Conservation (phyloP, 2,113 vertebrate genomes). For the Cryptotis parvus region DNA sequence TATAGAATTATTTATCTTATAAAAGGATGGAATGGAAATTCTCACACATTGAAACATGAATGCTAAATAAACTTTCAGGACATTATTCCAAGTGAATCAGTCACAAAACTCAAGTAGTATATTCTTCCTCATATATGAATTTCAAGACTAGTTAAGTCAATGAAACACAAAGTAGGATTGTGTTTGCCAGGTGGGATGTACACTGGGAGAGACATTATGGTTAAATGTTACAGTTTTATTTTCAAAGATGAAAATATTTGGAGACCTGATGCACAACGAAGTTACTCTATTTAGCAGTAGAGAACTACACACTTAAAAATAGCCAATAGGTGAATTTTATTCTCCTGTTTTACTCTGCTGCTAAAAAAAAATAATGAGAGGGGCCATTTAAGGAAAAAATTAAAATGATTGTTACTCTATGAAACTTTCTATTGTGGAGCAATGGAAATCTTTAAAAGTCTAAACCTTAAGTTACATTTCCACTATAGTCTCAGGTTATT, state of each 20-base stretch:
- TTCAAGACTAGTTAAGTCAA: not conserved
- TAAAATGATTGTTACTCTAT: not conserved
- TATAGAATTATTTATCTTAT: not conserved
- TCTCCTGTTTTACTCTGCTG: not conserved
- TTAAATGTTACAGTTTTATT: not conserved
- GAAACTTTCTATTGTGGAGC: not conserved
- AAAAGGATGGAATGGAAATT: not conserved
- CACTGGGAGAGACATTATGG: not conserved
- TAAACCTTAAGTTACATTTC: not conserved
- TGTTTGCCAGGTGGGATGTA: not conserved
- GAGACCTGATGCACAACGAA: not conserved
- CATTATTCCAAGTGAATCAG: not conserved
- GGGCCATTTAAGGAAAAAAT: not conserved
- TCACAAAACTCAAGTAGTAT: not conserved
- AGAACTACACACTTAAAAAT: not conserved
- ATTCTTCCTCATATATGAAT: not conserved
- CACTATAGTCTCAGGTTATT: not conserved
- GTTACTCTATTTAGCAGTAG: not conserved
- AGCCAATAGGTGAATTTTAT: not conserved
- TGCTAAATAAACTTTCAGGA: not conserved
- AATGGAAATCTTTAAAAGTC: not conserved
- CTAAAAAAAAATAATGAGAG: not conserved
- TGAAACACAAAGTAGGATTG: not conserved
- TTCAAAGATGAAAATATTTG: not conserved
- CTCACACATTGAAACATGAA: not conserved